Conservation (phyloP, 2,113 vertebrate species). For the Rhabdomys dilectus region DNA sequence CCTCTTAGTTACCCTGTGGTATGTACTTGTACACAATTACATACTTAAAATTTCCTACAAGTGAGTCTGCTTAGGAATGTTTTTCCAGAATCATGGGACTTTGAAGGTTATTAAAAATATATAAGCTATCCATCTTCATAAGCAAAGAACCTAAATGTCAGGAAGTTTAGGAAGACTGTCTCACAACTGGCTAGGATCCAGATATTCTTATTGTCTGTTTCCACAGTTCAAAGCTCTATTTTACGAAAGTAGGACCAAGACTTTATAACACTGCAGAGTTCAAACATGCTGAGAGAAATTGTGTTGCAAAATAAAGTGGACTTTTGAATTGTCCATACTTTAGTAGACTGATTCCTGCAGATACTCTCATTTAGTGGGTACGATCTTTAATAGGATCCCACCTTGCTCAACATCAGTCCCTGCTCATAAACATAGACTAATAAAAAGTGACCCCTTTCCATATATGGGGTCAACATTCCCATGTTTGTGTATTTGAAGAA, state of each 20-base stretch:
- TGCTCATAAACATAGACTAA: not conserved
- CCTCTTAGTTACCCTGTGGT: constrained; percentile 8
- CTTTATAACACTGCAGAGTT: not conserved
- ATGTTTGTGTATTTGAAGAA: not conserved
- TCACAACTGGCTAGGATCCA: not conserved
- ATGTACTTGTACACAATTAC: not conserved
- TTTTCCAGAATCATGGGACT: not conserved
- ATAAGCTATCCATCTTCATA: constrained; percentile 31
- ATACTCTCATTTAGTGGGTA: not conserved
- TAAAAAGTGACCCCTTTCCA: not conserved
- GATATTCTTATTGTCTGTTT: not conserved
- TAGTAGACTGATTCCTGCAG: not conserved
- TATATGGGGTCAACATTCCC: not conserved
- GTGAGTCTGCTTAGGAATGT: constrained; percentile 3
- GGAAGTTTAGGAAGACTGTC: not conserved
- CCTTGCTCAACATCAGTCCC: not conserved
- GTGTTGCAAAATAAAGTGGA: not conserved
- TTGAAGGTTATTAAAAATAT: constrained; percentile 21
- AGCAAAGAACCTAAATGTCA: constrained; percentile 22
- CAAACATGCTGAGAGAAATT: not conserved
- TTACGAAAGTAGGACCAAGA: not conserved
- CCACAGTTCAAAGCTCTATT: not conserved
- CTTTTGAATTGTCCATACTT: not conserved
- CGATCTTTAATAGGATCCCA: not conserved
- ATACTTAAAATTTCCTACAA: not conserved